These are phyloP conservation scores for Nyctibius grandis DNA, from an alignment of 2,797 vertebrate species.

Conservation along the genomic window DNA sequence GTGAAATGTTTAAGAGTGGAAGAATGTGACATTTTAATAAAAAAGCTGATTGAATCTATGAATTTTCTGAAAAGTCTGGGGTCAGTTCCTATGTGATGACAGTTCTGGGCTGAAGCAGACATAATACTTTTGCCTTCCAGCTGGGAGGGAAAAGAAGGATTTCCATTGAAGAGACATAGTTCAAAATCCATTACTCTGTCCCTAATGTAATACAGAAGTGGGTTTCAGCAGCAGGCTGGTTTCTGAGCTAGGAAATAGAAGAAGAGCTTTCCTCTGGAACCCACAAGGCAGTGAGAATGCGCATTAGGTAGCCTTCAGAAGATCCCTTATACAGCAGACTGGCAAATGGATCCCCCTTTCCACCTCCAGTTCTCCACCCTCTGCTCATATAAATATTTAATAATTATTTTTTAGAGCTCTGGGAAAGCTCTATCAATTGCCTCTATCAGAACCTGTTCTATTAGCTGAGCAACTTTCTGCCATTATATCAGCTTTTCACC, in stretches of 20 bases:
- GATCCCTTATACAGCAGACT: background rate
- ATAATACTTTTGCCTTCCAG: slow-evolving; percentile 10
- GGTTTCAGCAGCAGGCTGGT: background rate
- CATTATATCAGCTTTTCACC: slow-evolving; percentile 30
- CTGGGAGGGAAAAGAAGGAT: background rate
- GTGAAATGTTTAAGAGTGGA: slow-evolving; percentile 8
- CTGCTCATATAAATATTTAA: slow-evolving; percentile 27
- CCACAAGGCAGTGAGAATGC: background rate
- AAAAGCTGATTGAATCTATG: background rate
- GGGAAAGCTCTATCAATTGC: slow-evolving; percentile 14
- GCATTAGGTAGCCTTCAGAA: background rate
- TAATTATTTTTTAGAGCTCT: slow-evolving; percentile 24
- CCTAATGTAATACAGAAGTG: background rate
- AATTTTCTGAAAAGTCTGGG: slow-evolving; percentile 15
- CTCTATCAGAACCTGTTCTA: slow-evolving; percentile 25
- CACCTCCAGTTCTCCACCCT: background rate
- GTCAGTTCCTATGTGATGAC: slow-evolving; percentile 13
- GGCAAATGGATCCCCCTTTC: background rate
- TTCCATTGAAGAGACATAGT: background rate
- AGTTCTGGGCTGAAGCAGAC: background rate
- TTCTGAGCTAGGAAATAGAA: background rate
- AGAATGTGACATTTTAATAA: slow-evolving; percentile 17
- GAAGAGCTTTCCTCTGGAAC: background rate
- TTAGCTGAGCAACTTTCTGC: slow-evolving; percentile 37
- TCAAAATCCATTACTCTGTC: background rate